Evolutionary conservation across 2,888 invertebrate genomes (phyloP), one percentile per base, ranked within the genome.

Genomic region (Asteroscopus sphinx): DNA sequence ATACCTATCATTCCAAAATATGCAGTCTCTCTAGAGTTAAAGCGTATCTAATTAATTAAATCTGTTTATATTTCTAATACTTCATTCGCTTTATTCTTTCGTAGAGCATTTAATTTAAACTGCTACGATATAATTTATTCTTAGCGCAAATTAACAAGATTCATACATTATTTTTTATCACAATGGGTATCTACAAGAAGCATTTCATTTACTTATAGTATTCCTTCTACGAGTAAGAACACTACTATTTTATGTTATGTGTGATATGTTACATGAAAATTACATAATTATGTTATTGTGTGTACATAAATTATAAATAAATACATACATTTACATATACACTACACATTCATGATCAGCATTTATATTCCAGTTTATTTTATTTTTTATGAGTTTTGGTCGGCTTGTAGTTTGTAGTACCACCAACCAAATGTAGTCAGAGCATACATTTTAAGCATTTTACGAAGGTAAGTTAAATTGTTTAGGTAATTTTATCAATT

Each of bases 11-110:
- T 21, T n/a, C n/a, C n/a, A n/a, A 21, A 21, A 21, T 21, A 21
- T 21, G 0, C 21, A 21, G 21, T 21, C 21, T 3, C n/a, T 13
- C 11, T 17, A 21, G 8, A 40, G 26, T 40, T n/a, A 8, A 3
- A 9, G 16, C 16, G 16, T 2, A 1, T 35, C 8, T 35, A 35
- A 4, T 42, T 42, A 45, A 45, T 21, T 25, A 12, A 35, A 41
- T 57, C 7, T 1, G 12, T 28, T 13, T 13, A 12, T 65, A 35
- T 57, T 62, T 57, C 47, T 65, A 65, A 57, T 21, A 47, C n/a
- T 1, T 3, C 11, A 62, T 57, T 62, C 66, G 42, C 66, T 6
- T 4, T 33, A 47, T 37, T 58, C 44, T 46, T 65, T 13, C 33
- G 30, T 36, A 32, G 45, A 56, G 30, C 64, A 7, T 33, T 17